Percentiles rank a stretch among this genome's conserved stretches.
These are phyloP conservation scores for Invenusta paracnida DNA, from an alignment of 2,888 invertebrate genomes.

Conservation along the genomic window DNA sequence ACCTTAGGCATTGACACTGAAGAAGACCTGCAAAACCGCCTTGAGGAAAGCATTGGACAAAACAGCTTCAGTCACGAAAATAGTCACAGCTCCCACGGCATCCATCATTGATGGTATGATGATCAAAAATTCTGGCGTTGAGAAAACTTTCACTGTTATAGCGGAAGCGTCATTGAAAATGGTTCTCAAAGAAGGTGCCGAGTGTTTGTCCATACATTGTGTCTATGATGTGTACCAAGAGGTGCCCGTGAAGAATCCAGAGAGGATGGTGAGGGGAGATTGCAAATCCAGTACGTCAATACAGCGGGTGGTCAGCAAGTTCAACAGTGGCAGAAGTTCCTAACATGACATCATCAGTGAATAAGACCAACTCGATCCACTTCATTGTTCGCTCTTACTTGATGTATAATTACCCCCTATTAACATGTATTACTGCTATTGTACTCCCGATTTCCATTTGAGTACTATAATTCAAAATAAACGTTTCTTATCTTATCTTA, in stretches of 20 bases:
- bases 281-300: constrained; percentile 12
- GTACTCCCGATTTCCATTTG: too few species aligned
- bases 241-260: constrained; percentile 4
- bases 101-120: constrained; percentile 27
- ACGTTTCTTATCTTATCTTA: too few species aligned
- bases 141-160: constrained; percentile 2
- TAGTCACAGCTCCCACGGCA: background rate
- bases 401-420: too few species aligned
- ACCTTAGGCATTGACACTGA: background rate
- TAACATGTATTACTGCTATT: too few species aligned
- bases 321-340: constrained; percentile 18
- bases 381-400: too few species aligned
- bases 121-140: background rate
- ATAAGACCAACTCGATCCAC: constrained; percentile 18
- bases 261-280: constrained; percentile 2
- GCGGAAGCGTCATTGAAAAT: background rate
- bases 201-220: background rate
- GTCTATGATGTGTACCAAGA: constrained; percentile 15
- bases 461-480: too few species aligned
- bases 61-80: background rate
- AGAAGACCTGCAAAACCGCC: background rate
- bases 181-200: constrained; percentile 7
- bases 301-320: constrained; percentile 14
- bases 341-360: constrained; percentile 2
- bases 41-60: constrained; percentile 36